phyloP scores from a whole-genome alignment of 2,113 vertebrate genomes.

The Otolemur garnettii region DNA sequence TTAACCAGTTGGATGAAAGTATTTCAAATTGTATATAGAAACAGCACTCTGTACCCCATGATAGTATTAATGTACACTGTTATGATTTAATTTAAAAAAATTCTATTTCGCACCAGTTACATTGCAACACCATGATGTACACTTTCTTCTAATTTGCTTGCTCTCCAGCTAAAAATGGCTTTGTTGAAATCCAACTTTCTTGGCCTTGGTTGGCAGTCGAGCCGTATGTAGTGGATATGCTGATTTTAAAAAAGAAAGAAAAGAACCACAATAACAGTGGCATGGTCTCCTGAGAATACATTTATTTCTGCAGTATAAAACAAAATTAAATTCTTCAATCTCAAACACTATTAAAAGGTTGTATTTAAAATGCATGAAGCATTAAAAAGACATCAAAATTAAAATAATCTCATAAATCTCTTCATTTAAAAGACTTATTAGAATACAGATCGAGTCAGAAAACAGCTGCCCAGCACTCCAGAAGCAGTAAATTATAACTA shows the following conservation, averaged over 20 bases:
- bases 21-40: too few relatives aligned
- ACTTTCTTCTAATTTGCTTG: constrained; percentile 37
- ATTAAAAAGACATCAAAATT: constrained; percentile 93
- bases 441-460: constrained; percentile 90
- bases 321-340: constrained; percentile 91
- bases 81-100: neutral
- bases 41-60: too few relatives aligned
- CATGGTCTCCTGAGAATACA: constrained; percentile 93
- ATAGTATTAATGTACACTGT: too few relatives aligned
- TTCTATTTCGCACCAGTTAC: neutral
- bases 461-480: constrained; percentile 88
- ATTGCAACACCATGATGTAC: neutral
- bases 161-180: constrained; percentile 35
- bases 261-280: constrained; percentile 90
- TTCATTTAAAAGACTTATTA: constrained; percentile 91
- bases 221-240: constrained; percentile 61
- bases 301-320: constrained; percentile 90
- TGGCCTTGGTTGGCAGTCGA: constrained; percentile 28
- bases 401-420: constrained; percentile 93
- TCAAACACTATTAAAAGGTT: constrained; percentile 91
- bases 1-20: too few relatives aligned
- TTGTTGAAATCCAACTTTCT: constrained; percentile 44
- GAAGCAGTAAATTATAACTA: constrained; percentile 92
- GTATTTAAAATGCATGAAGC: constrained; percentile 92
- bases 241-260: constrained; percentile 73